These are phyloP conservation scores for Prosopocoilus inquinatus DNA, from an alignment of 2,888 invertebrate species.

Conservation along the genomic window DNA sequence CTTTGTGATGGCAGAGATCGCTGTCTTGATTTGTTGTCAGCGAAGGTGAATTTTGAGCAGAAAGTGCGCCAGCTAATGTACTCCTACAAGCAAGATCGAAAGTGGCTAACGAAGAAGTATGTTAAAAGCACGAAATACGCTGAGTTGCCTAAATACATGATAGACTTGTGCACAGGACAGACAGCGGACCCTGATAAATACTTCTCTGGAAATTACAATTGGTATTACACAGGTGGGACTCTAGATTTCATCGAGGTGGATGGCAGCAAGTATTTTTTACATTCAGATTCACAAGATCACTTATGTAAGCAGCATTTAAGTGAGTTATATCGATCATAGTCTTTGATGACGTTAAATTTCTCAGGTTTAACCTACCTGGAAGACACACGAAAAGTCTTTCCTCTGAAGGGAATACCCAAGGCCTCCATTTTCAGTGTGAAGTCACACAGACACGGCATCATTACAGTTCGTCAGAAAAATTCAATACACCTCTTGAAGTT, in stretches of 20 bases:
- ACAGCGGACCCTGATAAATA: slow-evolving; percentile 18
- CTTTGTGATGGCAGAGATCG: slow-evolving; percentile 7
- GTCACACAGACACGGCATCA: not conserved
- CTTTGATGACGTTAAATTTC: no score
- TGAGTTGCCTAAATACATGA: slow-evolving; percentile 17
- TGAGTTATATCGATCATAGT: not conserved
- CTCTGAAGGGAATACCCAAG: not conserved
- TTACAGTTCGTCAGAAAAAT: slow-evolving; percentile 14
- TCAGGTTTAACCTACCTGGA: no score
- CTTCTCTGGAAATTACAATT: slow-evolving; percentile 19
- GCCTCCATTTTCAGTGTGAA: slow-evolving; percentile 7
- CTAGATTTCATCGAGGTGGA: not conserved
- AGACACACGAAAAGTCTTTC: not conserved
- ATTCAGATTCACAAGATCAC: not conserved
- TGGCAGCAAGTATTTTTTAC: not conserved
- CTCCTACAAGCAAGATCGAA: slow-evolving; percentile 15
- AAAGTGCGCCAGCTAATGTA: slow-evolving; percentile 3
- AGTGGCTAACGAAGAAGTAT: slow-evolving; percentile 14
- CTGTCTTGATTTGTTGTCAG: slow-evolving; percentile 12
- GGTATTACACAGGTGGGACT: slow-evolving; percentile 23
- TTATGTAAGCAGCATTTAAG: slow-evolving; percentile 6
- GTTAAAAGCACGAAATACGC: slow-evolving; percentile 12
- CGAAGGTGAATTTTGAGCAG: slow-evolving; percentile 10
- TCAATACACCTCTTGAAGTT: slow-evolving; percentile 8
- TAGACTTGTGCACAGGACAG: slow-evolving; percentile 14